A percentile compares a stretch with the other conserved stretches of the same genome.
phyloP scores from a whole-genome alignment of 1,140 invertebrate species.

The Drepana arcuata region DNA sequence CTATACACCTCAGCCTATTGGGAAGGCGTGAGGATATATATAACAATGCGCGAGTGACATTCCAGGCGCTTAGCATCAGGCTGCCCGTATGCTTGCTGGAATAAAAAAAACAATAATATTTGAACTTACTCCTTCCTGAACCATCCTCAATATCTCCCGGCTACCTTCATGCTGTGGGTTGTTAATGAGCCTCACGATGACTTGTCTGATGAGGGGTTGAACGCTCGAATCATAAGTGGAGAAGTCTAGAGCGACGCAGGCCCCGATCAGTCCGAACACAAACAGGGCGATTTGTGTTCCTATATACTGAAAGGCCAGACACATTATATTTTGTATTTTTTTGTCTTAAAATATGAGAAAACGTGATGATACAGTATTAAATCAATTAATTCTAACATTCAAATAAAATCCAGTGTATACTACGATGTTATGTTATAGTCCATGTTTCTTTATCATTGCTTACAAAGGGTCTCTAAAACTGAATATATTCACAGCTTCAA shows the following conservation, averaged over 20 bases:
- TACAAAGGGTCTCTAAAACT: no score
- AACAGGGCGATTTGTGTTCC: constrained; percentile 80
- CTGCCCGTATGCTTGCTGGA: background rate
- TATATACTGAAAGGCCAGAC: constrained; percentile 81
- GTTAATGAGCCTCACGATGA: constrained; percentile 81
- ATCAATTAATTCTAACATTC: no score
- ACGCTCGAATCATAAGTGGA: constrained; percentile 84
- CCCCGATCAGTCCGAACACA: constrained; percentile 80
- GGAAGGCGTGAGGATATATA: no score
- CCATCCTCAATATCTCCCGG: constrained; percentile 77
- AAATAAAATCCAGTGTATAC: no score
- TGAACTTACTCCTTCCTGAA: constrained; percentile 87
- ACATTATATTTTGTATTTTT: no score
- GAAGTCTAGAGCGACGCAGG: constrained; percentile 83
- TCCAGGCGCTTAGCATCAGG: no score
- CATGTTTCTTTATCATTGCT: no score
- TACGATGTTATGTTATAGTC: no score
- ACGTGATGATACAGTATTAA: no score
- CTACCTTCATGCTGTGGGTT: constrained; percentile 78
- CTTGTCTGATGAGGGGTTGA: constrained; percentile 80
- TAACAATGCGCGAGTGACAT: no score
- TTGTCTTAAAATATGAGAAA: no score
- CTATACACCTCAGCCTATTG: no score
- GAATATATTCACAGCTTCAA: constrained; percentile 2
- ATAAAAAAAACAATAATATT: background rate